Evolutionary conservation across 2,797 vertebrate species (phyloP).

Genomic region (Poeciliopsis turneri): DNA sequence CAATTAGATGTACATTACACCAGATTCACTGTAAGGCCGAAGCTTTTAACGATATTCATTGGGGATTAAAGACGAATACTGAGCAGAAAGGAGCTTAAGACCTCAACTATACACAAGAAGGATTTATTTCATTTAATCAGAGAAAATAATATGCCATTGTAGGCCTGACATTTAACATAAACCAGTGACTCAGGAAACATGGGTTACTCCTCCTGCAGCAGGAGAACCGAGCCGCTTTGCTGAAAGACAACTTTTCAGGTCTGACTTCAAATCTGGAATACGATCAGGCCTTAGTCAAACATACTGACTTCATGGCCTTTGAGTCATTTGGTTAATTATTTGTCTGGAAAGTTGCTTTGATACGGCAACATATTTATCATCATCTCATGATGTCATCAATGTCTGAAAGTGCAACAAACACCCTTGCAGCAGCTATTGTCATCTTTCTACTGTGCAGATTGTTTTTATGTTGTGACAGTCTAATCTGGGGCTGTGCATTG

Average conservation of each 20-base stretch:
- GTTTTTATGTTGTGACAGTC: too few species aligned
- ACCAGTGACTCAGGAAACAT: background rate
- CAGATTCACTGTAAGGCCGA: background rate
- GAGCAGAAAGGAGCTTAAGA: constrained; percentile 14
- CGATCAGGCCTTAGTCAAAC: background rate
- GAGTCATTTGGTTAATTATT: background rate
- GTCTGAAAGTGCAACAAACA: background rate
- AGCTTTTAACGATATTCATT: constrained; percentile 28
- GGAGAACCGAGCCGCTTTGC: background rate
- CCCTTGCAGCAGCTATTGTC: background rate
- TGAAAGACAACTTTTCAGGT: background rate
- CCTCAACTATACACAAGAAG: constrained; percentile 49
- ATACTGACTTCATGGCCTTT: background rate
- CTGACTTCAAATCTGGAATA: background rate
- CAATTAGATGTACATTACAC: background rate
- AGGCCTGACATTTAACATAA: constrained; percentile 40
- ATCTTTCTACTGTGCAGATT: background rate
- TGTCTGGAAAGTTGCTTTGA: background rate
- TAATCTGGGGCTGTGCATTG: too few species aligned
- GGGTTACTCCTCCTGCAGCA: too few species aligned
- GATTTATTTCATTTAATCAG: constrained; percentile 53
- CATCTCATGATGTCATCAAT: background rate
- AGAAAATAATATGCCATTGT: constrained; percentile 55
- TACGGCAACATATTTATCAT: background rate
- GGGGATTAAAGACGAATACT: constrained; percentile 33